Percentiles rank a stretch among this genome's conserved stretches.
Evolutionary conservation across 2,113 vertebrate genomes (phyloP).

Genomic region (Circaetus gallicus): DNA sequence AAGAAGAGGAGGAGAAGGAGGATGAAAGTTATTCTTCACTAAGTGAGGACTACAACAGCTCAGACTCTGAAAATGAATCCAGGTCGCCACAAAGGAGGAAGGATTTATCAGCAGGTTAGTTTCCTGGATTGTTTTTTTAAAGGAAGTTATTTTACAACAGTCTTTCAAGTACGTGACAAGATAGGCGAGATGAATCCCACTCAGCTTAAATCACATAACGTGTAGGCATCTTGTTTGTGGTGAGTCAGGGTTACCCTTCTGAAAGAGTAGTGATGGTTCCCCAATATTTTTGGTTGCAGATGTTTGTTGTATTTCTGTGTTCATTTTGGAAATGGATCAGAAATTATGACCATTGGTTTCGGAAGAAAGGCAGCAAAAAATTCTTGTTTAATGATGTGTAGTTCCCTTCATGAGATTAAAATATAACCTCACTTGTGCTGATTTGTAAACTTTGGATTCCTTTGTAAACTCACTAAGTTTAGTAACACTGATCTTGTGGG

Average conservation of each 20-base stretch:
- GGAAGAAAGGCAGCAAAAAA: neutral
- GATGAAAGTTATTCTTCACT: neutral
- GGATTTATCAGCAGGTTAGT: slow-evolving; percentile 57
- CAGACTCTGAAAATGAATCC: slow-evolving; percentile 43
- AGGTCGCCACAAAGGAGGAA: neutral
- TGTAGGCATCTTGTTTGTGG: neutral
- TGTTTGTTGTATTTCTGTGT: neutral
- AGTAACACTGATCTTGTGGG: neutral
- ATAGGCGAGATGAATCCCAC: neutral
- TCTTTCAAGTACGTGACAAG: neutral
- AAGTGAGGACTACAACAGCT: neutral
- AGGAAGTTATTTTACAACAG: neutral
- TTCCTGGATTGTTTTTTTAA: neutral
- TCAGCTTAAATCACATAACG: neutral
- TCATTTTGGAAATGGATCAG: neutral
- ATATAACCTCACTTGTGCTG: neutral
- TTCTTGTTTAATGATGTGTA: fast-evolving
- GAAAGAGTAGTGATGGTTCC: neutral
- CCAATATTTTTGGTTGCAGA: neutral
- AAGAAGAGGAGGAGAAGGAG: neutral
- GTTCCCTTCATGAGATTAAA: neutral
- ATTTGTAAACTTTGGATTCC: neutral
- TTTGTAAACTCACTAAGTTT: neutral
- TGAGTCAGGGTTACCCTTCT: neutral
- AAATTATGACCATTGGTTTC: neutral